A percentile compares a stretch with the other conserved stretches of the same genome.
phyloP scores from a whole-genome alignment of 2,113 vertebrate genomes.

The Platanista minor region DNA sequence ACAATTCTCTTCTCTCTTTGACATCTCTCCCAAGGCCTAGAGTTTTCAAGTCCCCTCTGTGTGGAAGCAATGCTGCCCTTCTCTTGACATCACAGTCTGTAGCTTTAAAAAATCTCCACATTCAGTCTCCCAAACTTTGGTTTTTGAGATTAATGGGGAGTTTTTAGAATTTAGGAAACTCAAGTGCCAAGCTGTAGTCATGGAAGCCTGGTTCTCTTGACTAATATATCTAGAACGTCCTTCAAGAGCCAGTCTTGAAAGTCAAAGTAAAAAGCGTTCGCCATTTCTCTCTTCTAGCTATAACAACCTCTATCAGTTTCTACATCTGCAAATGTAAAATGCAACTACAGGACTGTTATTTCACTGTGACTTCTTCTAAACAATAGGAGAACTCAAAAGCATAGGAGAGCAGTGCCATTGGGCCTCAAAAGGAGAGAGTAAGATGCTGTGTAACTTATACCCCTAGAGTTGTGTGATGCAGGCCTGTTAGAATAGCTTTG shows the following conservation, averaged over 20 bases:
- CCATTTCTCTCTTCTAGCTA: not conserved
- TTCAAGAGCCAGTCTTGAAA: not conserved
- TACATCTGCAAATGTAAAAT: not conserved
- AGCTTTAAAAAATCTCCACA: not conserved
- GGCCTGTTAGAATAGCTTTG: not conserved
- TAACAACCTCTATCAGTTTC: not conserved
- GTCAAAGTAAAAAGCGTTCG: not conserved
- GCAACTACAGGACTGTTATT: not conserved
- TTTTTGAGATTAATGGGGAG: not conserved
- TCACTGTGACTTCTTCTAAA: not conserved
- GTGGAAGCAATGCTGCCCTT: not conserved
- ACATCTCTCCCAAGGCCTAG: not conserved
- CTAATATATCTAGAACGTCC: not conserved
- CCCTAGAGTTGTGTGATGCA: not conserved
- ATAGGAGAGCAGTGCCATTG: rapidly evolving
- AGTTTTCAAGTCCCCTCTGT: not conserved
- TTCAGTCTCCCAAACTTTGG: not conserved
- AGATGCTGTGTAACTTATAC: not conserved
- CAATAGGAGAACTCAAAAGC: not conserved
- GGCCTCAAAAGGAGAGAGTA: not conserved
- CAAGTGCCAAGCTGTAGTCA: not conserved
- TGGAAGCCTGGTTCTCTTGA: not conserved
- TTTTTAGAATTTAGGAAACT: not conserved
- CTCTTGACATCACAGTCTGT: not conserved
- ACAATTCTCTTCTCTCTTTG: not conserved